Percentiles rank a stretch among this genome's conserved stretches.
Evolutionary conservation across 2,113 vertebrate genomes (phyloP).

Genomic region (Salvator merianae): DNA sequence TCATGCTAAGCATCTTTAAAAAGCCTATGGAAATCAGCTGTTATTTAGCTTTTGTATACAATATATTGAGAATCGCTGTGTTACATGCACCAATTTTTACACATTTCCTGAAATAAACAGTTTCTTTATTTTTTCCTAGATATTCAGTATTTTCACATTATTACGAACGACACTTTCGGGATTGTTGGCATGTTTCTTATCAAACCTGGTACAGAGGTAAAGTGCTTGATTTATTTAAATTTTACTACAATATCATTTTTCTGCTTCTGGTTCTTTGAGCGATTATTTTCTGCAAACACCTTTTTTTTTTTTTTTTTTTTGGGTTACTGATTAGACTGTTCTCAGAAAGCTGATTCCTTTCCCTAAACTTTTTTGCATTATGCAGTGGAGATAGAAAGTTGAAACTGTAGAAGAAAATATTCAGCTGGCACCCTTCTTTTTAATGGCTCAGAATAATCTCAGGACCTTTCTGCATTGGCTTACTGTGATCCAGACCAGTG

Average conservation of each 20-base stretch:
- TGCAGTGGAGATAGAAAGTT: background rate
- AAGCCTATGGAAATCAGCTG: background rate
- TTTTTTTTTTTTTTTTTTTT: too few species aligned
- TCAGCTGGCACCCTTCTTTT: background rate
- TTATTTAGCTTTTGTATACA: background rate
- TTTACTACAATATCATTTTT: background rate
- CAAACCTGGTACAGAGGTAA: constrained; percentile 74
- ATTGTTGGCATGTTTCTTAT: constrained; percentile 73
- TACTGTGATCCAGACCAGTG: too few species aligned
- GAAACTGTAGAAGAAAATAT: background rate
- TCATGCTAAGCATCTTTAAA: background rate
- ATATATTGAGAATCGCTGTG: background rate
- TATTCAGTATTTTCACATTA: constrained; percentile 60
- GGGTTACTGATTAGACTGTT: background rate
- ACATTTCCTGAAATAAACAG: constrained; percentile 15
- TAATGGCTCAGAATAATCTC: background rate
- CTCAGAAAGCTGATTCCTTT: background rate
- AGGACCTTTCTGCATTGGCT: too few species aligned
- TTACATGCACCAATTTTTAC: constrained; percentile 6
- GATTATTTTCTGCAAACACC: background rate
- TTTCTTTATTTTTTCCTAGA: constrained; percentile 47
- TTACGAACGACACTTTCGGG: constrained; percentile 49
- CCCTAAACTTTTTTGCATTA: background rate
- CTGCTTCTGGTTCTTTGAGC: background rate
- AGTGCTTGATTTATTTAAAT: background rate